phyloP scores from a whole-genome alignment of 2,888 invertebrate species.

The Eupithecia abbreviata region DNA sequence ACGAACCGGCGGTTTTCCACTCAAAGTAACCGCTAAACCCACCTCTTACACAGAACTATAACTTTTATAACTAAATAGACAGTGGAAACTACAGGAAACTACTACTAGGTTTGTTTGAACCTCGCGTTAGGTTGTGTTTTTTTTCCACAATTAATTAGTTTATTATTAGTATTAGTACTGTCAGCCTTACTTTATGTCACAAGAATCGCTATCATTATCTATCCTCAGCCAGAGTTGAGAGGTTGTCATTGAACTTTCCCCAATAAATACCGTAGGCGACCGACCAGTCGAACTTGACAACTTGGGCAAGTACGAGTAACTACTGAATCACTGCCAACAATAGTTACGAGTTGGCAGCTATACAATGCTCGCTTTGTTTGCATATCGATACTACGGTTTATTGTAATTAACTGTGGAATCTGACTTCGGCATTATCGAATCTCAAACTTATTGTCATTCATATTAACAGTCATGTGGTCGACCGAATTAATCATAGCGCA shows the following conservation, averaged over 20 bases:
- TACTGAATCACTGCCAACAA: conserved; percentile 31
- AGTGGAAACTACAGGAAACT: too few relatives aligned
- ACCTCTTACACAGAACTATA: too few relatives aligned
- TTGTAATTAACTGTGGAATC: conserved; percentile 37
- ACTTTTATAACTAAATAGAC: too few relatives aligned
- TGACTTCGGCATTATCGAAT: neutral
- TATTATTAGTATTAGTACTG: neutral
- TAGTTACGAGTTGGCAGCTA: conserved; percentile 46
- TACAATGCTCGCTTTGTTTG: conserved; percentile 52
- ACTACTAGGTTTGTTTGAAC: too few relatives aligned
- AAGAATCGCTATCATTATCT: neutral
- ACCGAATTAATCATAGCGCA: neutral
- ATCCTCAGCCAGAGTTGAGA: neutral
- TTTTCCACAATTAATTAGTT: too few relatives aligned
- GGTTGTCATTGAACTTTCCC: conserved; percentile 29
- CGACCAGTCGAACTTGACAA: conserved; percentile 36
- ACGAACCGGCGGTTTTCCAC: too few relatives aligned
- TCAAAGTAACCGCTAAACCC: too few relatives aligned
- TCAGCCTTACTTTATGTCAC: neutral
- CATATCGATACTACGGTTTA: conserved; percentile 27
- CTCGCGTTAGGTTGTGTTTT: too few relatives aligned
- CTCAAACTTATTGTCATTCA: neutral
- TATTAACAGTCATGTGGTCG: neutral
- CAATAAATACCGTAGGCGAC: conserved; percentile 20
- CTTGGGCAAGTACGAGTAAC: conserved; percentile 32